These are phyloP conservation scores for Drosophila truncata DNA, from an alignment of 1,140 invertebrate species.

Conservation along the genomic window DNA sequence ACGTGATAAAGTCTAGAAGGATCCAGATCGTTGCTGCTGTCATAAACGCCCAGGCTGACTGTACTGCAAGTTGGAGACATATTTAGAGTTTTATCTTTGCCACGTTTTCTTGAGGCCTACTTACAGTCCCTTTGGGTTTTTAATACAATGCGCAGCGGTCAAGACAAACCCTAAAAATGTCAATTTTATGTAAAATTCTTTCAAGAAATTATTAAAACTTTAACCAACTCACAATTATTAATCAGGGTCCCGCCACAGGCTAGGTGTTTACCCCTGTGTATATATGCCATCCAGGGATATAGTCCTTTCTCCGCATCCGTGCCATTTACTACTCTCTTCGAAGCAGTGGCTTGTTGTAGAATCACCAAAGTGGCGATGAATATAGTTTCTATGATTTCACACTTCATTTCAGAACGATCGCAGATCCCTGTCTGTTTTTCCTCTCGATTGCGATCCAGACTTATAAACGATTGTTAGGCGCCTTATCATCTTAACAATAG, in stretches of 20 bases:
- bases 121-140: neutral
- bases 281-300: slow-evolving; percentile 7
- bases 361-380: neutral
- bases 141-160: slow-evolving; percentile 1
- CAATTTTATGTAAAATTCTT: neutral
- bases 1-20: neutral
- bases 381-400: neutral
- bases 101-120: neutral
- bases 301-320: neutral
- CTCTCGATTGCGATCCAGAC: neutral
- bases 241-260: neutral
- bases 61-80: neutral
- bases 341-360: neutral
- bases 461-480: neutral
- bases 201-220: neutral
- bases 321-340: neutral
- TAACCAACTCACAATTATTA: neutral
- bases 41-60: neutral
- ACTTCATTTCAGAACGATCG: neutral
- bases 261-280: neutral
- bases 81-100: neutral
- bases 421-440: neutral
- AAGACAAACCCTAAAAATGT: neutral
- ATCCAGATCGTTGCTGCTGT: neutral
- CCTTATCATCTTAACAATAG: neutral